phyloP scores from a whole-genome alignment of 2,113 vertebrate species.

The Sminthopsis crassicaudata region DNA sequence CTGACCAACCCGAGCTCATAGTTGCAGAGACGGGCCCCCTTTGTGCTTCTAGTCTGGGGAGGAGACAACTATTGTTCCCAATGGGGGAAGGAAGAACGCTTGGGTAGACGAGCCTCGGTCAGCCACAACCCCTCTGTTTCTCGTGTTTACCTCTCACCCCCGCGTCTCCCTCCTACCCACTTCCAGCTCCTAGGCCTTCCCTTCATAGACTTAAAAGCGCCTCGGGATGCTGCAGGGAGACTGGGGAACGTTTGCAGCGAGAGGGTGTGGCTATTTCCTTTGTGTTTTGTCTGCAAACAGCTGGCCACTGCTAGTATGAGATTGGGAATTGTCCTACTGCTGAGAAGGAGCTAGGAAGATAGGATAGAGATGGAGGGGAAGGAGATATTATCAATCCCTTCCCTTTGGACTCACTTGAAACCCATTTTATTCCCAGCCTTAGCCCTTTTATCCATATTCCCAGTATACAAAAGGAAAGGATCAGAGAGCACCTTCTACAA shows the following conservation, averaged over 20 bases:
- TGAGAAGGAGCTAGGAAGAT: neutral
- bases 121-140: constrained; percentile 12
- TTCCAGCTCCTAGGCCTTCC: neutral
- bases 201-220: fast-evolving
- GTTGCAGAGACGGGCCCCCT: constrained; percentile 42
- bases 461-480: neutral
- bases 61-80: constrained; percentile 70
- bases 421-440: neutral
- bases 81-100: neutral
- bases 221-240: neutral
- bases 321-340: neutral
- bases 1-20: fast-evolving
- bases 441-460: neutral
- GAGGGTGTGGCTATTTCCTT: constrained; percentile 29
- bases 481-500: neutral
- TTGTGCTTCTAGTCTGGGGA: constrained; percentile 53
- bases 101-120: neutral
- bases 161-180: neutral
- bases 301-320: neutral
- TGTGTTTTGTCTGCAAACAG: constrained; percentile 47
- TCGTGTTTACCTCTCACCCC: neutral
- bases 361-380: neutral
- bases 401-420: neutral
- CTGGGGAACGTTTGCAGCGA: neutral
- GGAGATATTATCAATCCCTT: neutral